Base-by-base conservation (phyloP, 2,888 invertebrate species). In the Xestia ashworthii region DNA sequence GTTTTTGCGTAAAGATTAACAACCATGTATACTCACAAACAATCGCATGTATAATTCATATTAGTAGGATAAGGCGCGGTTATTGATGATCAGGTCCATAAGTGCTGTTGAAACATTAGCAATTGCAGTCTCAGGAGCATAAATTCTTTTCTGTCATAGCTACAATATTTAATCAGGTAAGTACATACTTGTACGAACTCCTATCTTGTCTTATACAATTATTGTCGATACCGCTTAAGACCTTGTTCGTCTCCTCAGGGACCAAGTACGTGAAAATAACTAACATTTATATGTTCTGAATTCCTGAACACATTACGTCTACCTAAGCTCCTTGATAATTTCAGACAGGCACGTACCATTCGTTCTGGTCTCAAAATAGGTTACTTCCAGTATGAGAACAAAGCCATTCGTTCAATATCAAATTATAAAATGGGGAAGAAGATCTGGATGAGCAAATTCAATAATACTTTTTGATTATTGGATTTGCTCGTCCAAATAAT, bases 351-450 rank as follows among this genome's bases (percentile, higher is more conserved):
- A 89, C 87, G 89, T 87, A 79, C 81, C 66, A 74, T 80, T 73
- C 70, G 71, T 79, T 73, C 66, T 78, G 46, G 46, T 78, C 73
- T 77, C 75, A 88, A 88, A 88, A 82, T 84, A 80, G 70, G 81
- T 87, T 83, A 83, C 74, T 84, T 74, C 70, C 22, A 77, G 72
- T 80, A 76, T 85, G 66, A 79, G 88, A 88, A 88, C 82, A 89
- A 89, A 87, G 87, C 64, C 76, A 78, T 82, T 80, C 71, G 79
- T 85, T 82, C 78, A 70, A 75, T 86, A 86, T 87, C 74, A 74
- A 81, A 88, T 83, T 87, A 87, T 78, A 80, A 83, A 80, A 71
- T 64, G 65, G 41, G 60, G 44, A 67, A 71, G 71, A 5, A 75
- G 69, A 78, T 86, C 71, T 48, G 69, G 70, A 76, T 72, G 74